Percentiles rank a stretch among this genome's conserved stretches.
Conservation (phyloP, 2,888 invertebrate species). For the Hydropsyche betteni region DNA sequence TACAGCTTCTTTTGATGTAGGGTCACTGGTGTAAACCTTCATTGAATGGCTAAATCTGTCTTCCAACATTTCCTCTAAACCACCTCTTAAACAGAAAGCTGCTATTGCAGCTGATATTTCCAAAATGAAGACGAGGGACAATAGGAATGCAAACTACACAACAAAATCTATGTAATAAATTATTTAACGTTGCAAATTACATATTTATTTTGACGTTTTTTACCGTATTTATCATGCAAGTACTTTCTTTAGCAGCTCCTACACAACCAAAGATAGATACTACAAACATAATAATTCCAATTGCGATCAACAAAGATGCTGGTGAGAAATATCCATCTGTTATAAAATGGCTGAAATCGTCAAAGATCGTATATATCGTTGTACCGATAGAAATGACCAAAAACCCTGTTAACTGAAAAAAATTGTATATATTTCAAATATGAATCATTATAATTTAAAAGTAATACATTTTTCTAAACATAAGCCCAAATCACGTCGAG, state of each 20-base stretch:
- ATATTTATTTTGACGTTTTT: conserved; percentile 51
- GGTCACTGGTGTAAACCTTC: conserved; percentile 67
- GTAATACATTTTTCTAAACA: no score
- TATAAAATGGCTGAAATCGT: conserved; percentile 80
- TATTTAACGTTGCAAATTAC: not conserved
- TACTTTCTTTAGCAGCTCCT: conserved; percentile 88
- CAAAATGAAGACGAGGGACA: conserved; percentile 79
- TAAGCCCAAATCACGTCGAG: no score
- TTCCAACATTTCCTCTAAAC: conserved; percentile 67
- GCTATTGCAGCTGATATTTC: conserved; percentile 86
- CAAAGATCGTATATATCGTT: conserved; percentile 75
- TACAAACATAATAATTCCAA: conserved; percentile 83
- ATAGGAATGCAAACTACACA: conserved; percentile 78
- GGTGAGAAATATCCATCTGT: conserved; percentile 82
- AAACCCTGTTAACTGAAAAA: conserved; percentile 75
- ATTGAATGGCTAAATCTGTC: conserved; percentile 71
- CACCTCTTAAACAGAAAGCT: conserved; percentile 75
- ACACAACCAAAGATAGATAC: conserved; percentile 91
- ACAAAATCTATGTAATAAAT: not conserved
- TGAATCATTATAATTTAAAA: not conserved
- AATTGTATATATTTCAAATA: conserved; percentile 35
- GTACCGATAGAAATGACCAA: conserved; percentile 77
- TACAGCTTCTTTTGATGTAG: conserved; percentile 72
- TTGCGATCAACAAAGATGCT: conserved; percentile 82
- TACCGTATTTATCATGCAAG: conserved; percentile 84